Conservation (phyloP, 2,797 vertebrate species). For the Pangasius sanitwongsei region DNA sequence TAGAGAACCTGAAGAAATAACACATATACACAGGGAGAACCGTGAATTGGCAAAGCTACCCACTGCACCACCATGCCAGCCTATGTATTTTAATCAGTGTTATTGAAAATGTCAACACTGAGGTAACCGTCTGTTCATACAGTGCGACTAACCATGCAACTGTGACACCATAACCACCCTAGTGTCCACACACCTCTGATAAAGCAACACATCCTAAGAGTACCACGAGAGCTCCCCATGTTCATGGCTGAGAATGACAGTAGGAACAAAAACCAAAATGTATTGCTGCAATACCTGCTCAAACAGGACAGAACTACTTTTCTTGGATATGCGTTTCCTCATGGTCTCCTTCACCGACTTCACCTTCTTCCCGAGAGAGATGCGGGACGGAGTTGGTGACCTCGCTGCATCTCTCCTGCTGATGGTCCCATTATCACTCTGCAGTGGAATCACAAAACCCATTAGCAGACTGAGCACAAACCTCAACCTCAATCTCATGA, state of each 20-base stretch:
- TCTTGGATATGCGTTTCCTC: constrained; percentile 99
- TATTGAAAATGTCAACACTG: not conserved
- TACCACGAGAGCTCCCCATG: not conserved
- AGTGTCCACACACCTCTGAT: no score
- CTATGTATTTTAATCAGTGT: not conserved
- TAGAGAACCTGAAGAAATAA: not conserved
- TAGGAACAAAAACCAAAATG: not conserved
- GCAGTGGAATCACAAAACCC: constrained; percentile 78
- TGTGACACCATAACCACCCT: not conserved
- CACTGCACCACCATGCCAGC: not conserved
- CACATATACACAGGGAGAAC: not conserved
- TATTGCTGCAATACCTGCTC: constrained; percentile 82
- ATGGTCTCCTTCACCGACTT: constrained; percentile 98
- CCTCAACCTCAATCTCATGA: not conserved
- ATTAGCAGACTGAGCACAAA: constrained; percentile 24
- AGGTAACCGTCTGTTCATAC: not conserved
- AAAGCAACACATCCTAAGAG: not conserved
- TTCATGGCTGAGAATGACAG: not conserved
- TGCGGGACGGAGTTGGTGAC: constrained; percentile 91
- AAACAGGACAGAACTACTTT: constrained; percentile 88
- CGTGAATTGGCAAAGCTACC: not conserved
- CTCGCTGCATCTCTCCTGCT: constrained; percentile 85
- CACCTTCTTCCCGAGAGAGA: constrained; percentile 97
- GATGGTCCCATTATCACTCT: constrained; percentile 43
- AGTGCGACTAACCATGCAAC: not conserved